Evolutionary conservation across 2,888 invertebrate genomes (phyloP).

Genomic region (Epinotia brunnichana): DNA sequence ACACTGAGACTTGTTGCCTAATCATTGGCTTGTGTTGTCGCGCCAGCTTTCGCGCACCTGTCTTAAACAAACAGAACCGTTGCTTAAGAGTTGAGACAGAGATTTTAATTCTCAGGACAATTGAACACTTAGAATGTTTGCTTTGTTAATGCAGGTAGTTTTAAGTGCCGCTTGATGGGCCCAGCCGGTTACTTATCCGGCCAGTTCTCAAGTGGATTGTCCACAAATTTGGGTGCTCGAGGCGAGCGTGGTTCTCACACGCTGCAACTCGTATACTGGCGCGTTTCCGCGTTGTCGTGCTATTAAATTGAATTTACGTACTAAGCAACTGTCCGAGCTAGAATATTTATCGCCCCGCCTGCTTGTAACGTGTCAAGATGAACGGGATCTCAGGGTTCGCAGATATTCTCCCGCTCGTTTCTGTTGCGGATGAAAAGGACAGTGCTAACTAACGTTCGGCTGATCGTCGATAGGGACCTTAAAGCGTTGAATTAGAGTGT

Average conservation of each 20-base stretch:
- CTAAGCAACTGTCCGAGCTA: slow-evolving; percentile 64
- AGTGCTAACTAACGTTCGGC: slow-evolving; percentile 48
- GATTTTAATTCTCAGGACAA: slow-evolving; percentile 60
- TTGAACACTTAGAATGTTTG: slow-evolving; percentile 58
- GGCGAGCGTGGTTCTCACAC: slow-evolving; percentile 64
- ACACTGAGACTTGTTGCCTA: slow-evolving; percentile 56
- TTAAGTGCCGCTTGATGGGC: slow-evolving; percentile 66
- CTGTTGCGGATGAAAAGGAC: slow-evolving; percentile 61
- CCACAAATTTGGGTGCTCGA: slow-evolving; percentile 66
- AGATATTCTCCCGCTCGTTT: slow-evolving; percentile 69
- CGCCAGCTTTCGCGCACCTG: slow-evolving; percentile 75
- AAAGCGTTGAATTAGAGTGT: slow-evolving; percentile 65
- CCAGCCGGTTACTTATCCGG: slow-evolving; percentile 53
- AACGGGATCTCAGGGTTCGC: slow-evolving; percentile 72
- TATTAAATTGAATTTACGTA: slow-evolving; percentile 57
- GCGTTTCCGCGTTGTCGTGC: slow-evolving; percentile 67
- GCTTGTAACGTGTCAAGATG: slow-evolving; percentile 75
- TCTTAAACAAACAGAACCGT: slow-evolving; percentile 64
- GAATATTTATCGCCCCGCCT: slow-evolving; percentile 76
- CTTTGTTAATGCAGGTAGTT: slow-evolving; percentile 65
- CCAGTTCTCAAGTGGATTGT: slow-evolving; percentile 67
- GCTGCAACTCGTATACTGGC: slow-evolving; percentile 55
- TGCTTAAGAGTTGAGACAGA: slow-evolving; percentile 42
- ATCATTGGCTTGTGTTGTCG: slow-evolving; percentile 78
- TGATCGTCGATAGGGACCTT: slow-evolving; percentile 63